Evolutionary conservation across 2,797 vertebrate species (phyloP).

Genomic region (Petrocephalus schoutedeni): DNA sequence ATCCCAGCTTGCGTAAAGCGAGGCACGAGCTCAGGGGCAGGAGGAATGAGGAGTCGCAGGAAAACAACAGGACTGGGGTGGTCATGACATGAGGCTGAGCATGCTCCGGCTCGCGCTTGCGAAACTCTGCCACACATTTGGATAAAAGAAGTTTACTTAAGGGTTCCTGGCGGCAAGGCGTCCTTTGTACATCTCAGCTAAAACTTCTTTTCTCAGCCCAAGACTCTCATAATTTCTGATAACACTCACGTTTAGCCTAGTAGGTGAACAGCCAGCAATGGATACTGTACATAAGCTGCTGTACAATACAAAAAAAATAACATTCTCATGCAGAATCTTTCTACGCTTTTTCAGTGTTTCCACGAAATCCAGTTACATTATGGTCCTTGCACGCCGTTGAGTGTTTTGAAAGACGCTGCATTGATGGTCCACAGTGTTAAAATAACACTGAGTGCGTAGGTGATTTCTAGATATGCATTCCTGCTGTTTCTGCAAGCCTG

Average conservation of each 20-base stretch:
- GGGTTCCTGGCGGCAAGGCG: neutral
- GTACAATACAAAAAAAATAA: neutral
- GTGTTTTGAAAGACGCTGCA: neutral
- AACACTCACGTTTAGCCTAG: neutral
- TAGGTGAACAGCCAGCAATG: neutral
- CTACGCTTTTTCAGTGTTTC: neutral
- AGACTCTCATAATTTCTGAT: neutral
- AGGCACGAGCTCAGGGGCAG: neutral
- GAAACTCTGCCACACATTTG: neutral
- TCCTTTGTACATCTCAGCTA: neutral
- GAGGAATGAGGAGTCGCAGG: neutral
- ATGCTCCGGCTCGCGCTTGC: neutral
- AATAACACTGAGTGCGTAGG: neutral
- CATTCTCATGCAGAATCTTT: neutral
- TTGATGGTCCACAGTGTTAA: neutral
- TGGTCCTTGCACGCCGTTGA: neutral
- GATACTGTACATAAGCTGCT: neutral
- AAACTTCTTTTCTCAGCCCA: neutral
- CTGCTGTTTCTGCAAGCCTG: neutral
- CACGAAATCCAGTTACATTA: neutral
- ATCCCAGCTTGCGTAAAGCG: neutral
- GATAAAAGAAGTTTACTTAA: neutral
- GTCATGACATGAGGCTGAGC: too few relatives aligned
- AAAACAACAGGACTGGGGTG: neutral
- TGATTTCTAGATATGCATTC: neutral